A percentile compares a stretch with the other conserved stretches of the same genome.
Conservation (phyloP, 2,888 invertebrate species). For the Cryptus armator region DNA sequence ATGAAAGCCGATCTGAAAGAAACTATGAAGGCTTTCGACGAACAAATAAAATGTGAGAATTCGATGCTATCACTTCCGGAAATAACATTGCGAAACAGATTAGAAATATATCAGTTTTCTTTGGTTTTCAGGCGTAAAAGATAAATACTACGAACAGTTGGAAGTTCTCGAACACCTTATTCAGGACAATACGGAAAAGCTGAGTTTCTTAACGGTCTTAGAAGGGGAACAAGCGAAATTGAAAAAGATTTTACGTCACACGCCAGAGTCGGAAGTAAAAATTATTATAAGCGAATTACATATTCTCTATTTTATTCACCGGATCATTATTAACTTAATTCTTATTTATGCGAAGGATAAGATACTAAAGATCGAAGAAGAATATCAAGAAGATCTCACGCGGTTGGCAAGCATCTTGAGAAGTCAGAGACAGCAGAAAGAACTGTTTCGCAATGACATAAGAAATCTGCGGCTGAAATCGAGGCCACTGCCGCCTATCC, state of each 20-base stretch:
- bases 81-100: not conserved
- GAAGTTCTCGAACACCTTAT: slow-evolving; percentile 85
- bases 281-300: not conserved
- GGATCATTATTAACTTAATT: not conserved
- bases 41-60: slow-evolving; percentile 84
- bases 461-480: slow-evolving; percentile 74
- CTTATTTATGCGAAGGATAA: slow-evolving; percentile 72
- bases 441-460: slow-evolving; percentile 75
- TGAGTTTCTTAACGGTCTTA: slow-evolving; percentile 87
- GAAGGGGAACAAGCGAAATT: slow-evolving; percentile 86
- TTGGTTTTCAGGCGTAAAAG: slow-evolving; percentile 77
- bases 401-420: slow-evolving; percentile 83
- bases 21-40: slow-evolving; percentile 84
- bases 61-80: not conserved
- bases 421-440: slow-evolving; percentile 82
- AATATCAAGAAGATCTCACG: slow-evolving; percentile 83
- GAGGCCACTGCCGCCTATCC: slow-evolving; percentile 68
- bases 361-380: slow-evolving; percentile 77
- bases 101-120: not conserved
- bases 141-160: slow-evolving; percentile 81
- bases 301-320: slow-evolving; percentile 15
- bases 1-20: slow-evolving; percentile 86
- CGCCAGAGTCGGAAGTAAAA: slow-evolving; percentile 75
- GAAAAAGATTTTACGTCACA: slow-evolving; percentile 81
- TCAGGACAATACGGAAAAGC: slow-evolving; percentile 86